A percentile compares a stretch with the other conserved stretches of the same genome.
Evolutionary conservation across 2,113 vertebrate species (phyloP).

Genomic region (Chaenocephalus aceratus): DNA sequence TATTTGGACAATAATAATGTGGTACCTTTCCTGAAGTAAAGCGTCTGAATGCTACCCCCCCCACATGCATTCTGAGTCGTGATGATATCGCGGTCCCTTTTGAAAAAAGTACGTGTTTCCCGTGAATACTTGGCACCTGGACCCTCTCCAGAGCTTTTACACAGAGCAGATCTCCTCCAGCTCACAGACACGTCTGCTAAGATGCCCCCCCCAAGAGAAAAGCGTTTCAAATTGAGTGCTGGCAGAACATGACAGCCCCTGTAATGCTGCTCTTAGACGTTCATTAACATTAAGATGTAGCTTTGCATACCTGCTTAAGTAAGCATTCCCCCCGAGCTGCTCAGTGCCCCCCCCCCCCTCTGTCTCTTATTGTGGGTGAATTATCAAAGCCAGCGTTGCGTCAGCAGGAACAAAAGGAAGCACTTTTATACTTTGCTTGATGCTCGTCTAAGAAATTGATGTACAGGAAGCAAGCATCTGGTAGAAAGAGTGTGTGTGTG

Average conservation of each 20-base stretch:
- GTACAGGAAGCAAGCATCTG: conserved; percentile 43
- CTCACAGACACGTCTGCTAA: conserved; percentile 1
- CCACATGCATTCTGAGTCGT: too few species aligned
- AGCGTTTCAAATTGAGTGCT: conserved; percentile 61
- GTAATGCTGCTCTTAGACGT: conserved; percentile 67
- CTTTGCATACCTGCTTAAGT: conserved; percentile 68
- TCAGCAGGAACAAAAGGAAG: conserved; percentile 66
- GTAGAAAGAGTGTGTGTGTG: neutral
- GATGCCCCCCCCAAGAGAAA: neutral
- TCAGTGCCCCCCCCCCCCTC: conserved; percentile 34
- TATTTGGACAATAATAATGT: too few species aligned
- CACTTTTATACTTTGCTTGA: conserved; percentile 51
- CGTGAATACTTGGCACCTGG: conserved; percentile 28
- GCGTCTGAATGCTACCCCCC: too few species aligned
- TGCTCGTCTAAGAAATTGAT: conserved; percentile 55
- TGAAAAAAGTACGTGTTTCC: neutral
- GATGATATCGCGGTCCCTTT: neutral
- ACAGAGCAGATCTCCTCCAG: conserved; percentile 32
- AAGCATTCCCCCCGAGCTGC: conserved; percentile 70
- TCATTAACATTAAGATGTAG: conserved; percentile 76
- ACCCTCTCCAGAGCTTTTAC: conserved; percentile 36
- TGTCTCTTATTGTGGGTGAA: conserved; percentile 13
- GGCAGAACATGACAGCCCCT: conserved; percentile 57
- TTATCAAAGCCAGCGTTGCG: conserved; percentile 40
- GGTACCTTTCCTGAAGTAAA: too few species aligned